Base-by-base conservation (phyloP, 2,888 invertebrate genomes). In the Sisyra nigra region DNA sequence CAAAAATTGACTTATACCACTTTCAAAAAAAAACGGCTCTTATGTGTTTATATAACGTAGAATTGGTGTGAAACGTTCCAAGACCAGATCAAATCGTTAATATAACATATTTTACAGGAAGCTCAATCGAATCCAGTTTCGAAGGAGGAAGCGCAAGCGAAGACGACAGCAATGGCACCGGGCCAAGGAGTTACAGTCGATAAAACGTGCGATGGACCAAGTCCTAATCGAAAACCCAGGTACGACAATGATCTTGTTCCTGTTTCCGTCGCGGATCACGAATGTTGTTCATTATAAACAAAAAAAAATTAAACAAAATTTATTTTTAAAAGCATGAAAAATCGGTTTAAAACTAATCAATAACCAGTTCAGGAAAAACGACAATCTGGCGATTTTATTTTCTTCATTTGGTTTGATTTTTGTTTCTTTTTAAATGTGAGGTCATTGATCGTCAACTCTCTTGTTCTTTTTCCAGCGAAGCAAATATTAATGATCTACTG, bases 211-310 rank as follows among this genome's bases (percentile, higher is more conserved):
- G 40, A 31, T 15, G 40, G 40, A 17, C 38, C 38, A 17, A 38
- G 38, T 38, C 40, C 32, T 14, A 40, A 14, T 31, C 40, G 30
- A 31, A 40, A 40, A 40, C 13, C 40, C 19, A 40, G 40, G 40
- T 40, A 40, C 40, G 40, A 40, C 13, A 18, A 30, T 40, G 34
- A 34, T 19, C 38, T 18, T 38, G 18, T 17, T 24, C 11, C 24
- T 24, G 24, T 19, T 24, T 38, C 17, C 19, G 24, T 24, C 24
- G 5, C 24, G 24, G 24, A 24, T 24, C 24, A 24, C 24, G 24
- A 24, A 24, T 24, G 24, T 24, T 24, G 24, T 24, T 24, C 24
- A 24, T 24, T 24, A 24, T 24, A 24, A 24, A 24, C n/a, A n/a
- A n/a, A n/a, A n/a, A n/a, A n/a, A n/a, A n/a, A n/a, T n/a, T n/a